Percentiles rank a stretch among this genome's conserved stretches.
These are phyloP conservation scores for Xestia rhomboidea DNA, from an alignment of 2,888 invertebrate species.

Conservation along the genomic window DNA sequence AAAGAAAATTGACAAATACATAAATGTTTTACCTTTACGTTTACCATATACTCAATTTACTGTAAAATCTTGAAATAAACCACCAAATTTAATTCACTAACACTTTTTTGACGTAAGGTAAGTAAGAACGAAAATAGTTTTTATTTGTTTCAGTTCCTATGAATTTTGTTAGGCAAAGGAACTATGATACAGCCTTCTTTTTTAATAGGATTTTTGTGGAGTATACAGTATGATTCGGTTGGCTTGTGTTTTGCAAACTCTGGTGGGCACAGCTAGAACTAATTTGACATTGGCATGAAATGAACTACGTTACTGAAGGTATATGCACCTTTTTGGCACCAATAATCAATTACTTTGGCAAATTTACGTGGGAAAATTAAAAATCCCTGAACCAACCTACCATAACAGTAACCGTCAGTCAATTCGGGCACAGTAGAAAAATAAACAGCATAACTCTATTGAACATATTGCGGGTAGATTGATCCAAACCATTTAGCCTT, in stretches of 20 bases:
- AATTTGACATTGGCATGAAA: background rate
- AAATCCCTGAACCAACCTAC: background rate
- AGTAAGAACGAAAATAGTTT: slow-evolving; percentile 78
- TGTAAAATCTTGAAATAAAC: slow-evolving; percentile 79
- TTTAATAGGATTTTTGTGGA: slow-evolving; percentile 22
- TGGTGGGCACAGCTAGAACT: slow-evolving; percentile 19
- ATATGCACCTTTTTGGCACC: background rate
- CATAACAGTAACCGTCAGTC: background rate
- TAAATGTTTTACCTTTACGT: slow-evolving; percentile 74
- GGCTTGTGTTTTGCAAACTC: slow-evolving; percentile 3
- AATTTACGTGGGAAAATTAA: background rate
- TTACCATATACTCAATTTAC: slow-evolving; percentile 78
- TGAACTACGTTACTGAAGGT: background rate
- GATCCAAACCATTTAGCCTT: background rate
- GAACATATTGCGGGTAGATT: background rate
- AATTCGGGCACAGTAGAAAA: background rate
- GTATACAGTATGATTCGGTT: background rate
- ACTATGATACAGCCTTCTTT: slow-evolving; percentile 53
- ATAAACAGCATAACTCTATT: background rate
- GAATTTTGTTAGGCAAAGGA: slow-evolving; percentile 63
- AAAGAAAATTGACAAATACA: slow-evolving; percentile 39
- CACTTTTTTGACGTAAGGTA: slow-evolving; percentile 86
- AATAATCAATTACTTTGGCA: background rate
- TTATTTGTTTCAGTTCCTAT: slow-evolving; percentile 64
- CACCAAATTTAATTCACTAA: slow-evolving; percentile 83